A percentile compares a stretch with the other conserved stretches of the same genome.
Evolutionary conservation across 2,888 invertebrate genomes (phyloP).

Genomic region (Sminthurides aquaticus): DNA sequence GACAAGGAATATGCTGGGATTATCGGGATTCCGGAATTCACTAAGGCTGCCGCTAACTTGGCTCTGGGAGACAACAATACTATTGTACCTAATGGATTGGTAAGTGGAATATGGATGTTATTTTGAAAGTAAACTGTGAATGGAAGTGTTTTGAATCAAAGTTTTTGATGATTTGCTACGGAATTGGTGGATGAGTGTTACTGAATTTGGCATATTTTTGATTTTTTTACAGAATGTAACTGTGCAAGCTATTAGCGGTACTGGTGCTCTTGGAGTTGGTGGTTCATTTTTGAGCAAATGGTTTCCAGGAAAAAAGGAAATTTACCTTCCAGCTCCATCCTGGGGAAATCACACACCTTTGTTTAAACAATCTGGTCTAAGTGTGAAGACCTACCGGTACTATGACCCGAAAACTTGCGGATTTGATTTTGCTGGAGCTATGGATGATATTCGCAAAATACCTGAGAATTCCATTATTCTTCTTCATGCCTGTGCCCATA

Average conservation of each 20-base stretch:
- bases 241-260: conserved; percentile 86
- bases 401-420: conserved; percentile 89
- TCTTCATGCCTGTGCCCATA: conserved; percentile 86
- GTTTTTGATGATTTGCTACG: conserved; percentile 2
- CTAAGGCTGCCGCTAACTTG: conserved; percentile 70
- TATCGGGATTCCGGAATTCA: conserved; percentile 74
- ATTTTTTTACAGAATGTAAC: conserved; percentile 55
- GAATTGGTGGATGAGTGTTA: not conserved
- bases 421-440: conserved; percentile 79
- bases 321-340: conserved; percentile 84
- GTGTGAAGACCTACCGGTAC: conserved; percentile 84
- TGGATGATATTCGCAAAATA: conserved; percentile 90
- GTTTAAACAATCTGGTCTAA: conserved; percentile 77
- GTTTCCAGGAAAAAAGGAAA: conserved; percentile 68
- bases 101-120: conserved; percentile 54
- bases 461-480: conserved; percentile 83
- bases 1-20: conserved; percentile 97
- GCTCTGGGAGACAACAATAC: conserved; percentile 76
- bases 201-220: not conserved
- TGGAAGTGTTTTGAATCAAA: no score
- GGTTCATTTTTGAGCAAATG: conserved; percentile 76
- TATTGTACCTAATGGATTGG: conserved; percentile 61
- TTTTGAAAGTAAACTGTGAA: no score
- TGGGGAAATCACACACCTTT: conserved; percentile 98
- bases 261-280: conserved; percentile 90